Base-by-base conservation (phyloP, 2,113 vertebrate genomes). In the Columba livia region DNA sequence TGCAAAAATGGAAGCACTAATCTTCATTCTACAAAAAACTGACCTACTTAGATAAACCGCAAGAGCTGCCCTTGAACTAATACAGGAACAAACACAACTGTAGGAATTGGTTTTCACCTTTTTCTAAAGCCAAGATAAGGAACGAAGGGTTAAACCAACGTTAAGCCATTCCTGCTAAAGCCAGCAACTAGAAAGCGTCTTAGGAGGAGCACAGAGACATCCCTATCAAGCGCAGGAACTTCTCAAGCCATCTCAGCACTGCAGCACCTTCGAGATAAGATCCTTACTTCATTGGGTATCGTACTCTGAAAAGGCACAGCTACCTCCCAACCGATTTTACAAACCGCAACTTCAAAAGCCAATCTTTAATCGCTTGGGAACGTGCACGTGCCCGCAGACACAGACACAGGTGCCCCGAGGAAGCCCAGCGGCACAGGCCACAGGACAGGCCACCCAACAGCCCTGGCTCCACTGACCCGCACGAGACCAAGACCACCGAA, bases 11-110 rank as follows among this genome's bases (percentile, higher is more conserved):
- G 94, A 98, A 97, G 98, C 71, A 90, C 70, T 99, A 98, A 99
- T 99, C 98, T 98, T 98, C 64, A 95, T 97, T 92, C 91, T 58
- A 95, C 97, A 98, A 97, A 88, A 98, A 88, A 36, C 92, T 98
- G 98, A 99, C 98, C 98, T 97, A 98, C 97, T 97, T 97, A 96
- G 58, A 93, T 40, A 92, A 92, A 94, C 79, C 84, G 85, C 54
- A 90, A 80, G 89, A 94, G 85, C 84, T 70, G 77, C 36, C 79
- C 81, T 87, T 47, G 38, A 90, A 91, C 81, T 71, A 85, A 91
- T 38, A 62, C 11, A 5, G 36, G 34, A 3, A 29, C 31, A 38
- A 23, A 2, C 38, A 60, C 57, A 75, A 73, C 26, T 53, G 34
- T 10, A 91, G 72, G 14, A 82, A 83, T 47, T 42, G 40, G 14